These are phyloP conservation scores for Axea sp. DNA, from an alignment of 2,888 invertebrate genomes.

Conservation along the genomic window DNA sequence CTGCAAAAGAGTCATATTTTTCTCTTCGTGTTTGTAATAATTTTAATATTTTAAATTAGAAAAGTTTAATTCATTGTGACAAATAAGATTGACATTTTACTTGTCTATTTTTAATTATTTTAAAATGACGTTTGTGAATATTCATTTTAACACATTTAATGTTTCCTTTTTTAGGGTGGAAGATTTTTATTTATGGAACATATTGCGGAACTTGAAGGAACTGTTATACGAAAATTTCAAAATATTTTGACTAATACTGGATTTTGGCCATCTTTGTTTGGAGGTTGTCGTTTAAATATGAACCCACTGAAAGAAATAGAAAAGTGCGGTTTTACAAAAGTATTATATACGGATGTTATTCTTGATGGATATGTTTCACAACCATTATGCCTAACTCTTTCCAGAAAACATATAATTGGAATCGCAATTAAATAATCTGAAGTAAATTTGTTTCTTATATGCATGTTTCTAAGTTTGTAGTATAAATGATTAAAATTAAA, in stretches of 20 bases:
- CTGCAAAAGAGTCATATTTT: no score
- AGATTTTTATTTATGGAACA: slow-evolving; percentile 75
- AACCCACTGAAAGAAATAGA: slow-evolving; percentile 65
- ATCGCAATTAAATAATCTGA: slow-evolving; percentile 70
- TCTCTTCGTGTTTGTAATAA: no score
- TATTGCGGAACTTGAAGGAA: slow-evolving; percentile 67
- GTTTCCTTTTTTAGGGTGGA: slow-evolving; percentile 68
- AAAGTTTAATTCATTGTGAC: no score
- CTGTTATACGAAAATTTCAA: slow-evolving; percentile 69
- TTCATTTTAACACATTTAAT: slow-evolving; percentile 38
- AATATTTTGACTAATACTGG: slow-evolving; percentile 68
- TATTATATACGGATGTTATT: slow-evolving; percentile 67
- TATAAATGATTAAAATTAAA: no score
- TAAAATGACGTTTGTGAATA: no score
- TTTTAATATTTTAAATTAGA: no score
- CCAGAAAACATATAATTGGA: slow-evolving; percentile 71
- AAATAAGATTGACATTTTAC: no score
- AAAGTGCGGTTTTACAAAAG: slow-evolving; percentile 64
- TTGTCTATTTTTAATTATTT: no score
- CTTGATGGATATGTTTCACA: slow-evolving; percentile 72
- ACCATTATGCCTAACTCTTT: slow-evolving; percentile 69
- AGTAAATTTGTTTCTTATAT: no score
- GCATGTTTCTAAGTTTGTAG: no score
- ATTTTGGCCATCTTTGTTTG: slow-evolving; percentile 75
- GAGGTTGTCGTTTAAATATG: slow-evolving; percentile 70